These are phyloP conservation scores for Leistus spinibarbis DNA, from an alignment of 2,888 invertebrate species.

Conservation along the genomic window DNA sequence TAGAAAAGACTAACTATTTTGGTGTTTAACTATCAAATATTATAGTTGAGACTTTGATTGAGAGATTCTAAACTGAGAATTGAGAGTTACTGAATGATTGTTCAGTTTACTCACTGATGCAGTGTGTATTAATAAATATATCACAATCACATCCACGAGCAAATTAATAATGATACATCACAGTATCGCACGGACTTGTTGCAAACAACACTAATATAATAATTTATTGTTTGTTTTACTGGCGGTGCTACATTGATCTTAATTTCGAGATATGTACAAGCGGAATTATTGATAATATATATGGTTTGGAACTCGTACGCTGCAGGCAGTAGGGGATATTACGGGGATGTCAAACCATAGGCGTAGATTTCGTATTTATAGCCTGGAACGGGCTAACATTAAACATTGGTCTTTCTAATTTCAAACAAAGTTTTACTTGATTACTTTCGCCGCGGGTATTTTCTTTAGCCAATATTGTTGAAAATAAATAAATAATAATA, in stretches of 20 bases:
- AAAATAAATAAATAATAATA: too few relatives aligned
- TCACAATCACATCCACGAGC: background rate
- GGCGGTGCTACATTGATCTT: constrained; percentile 21
- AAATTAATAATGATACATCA: constrained; percentile 43
- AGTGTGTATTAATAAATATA: background rate
- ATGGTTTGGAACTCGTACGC: background rate
- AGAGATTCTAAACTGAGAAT: background rate
- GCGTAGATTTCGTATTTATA: background rate
- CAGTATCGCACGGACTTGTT: background rate
- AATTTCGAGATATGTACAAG: constrained; percentile 21
- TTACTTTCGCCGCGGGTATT: too few relatives aligned
- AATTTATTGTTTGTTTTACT: constrained; percentile 16
- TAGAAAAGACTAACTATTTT: too few relatives aligned
- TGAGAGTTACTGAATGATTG: background rate
- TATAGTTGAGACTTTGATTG: too few relatives aligned
- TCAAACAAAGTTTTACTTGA: too few relatives aligned
- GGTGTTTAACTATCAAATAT: too few relatives aligned
- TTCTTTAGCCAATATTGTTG: too few relatives aligned
- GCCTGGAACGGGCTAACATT: too few relatives aligned
- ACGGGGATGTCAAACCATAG: background rate
- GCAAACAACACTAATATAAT: constrained; percentile 6
- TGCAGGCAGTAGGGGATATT: background rate
- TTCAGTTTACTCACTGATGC: background rate
- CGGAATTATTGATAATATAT: constrained; percentile 17
- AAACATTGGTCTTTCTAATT: too few relatives aligned